A percentile compares a stretch with the other conserved stretches of the same genome.
phyloP scores from a whole-genome alignment of 2,888 invertebrate genomes.

The Panopea generosa region DNA sequence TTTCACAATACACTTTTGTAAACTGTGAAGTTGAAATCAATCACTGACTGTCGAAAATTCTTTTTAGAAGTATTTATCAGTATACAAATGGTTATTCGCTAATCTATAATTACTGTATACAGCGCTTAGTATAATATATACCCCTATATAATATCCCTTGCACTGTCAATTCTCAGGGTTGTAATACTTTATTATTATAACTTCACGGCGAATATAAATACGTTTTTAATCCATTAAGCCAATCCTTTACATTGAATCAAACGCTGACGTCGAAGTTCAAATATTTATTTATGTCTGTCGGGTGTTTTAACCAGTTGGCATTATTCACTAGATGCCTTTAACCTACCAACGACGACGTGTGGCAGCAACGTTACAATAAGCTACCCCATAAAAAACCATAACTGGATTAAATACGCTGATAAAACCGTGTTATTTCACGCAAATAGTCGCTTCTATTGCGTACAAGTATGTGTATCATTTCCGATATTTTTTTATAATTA shows the following conservation, averaged over 20 bases:
- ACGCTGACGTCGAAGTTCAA: background rate
- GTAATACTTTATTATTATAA: background rate
- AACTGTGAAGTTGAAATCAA: background rate
- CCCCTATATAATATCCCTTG: background rate
- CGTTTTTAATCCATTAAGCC: background rate
- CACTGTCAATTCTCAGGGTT: background rate
- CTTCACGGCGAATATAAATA: background rate
- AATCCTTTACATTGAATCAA: background rate
- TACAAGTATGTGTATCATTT: no score
- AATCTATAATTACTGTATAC: no score
- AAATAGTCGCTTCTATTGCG: no score
- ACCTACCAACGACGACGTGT: background rate
- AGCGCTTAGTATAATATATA: background rate
- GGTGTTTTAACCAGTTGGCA: background rate
- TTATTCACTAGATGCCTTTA: background rate
- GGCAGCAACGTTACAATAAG: no score
- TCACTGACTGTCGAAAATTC: background rate
- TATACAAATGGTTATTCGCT: background rate
- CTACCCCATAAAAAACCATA: no score
- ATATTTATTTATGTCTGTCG: background rate
- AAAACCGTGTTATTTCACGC: no score
- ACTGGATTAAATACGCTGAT: no score
- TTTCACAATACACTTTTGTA: constrained; percentile 2
- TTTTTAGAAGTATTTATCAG: no score
- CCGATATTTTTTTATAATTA: no score